Base-by-base conservation (phyloP, 1,140 invertebrate genomes). In the Drosophila sulfurigaster region DNA sequence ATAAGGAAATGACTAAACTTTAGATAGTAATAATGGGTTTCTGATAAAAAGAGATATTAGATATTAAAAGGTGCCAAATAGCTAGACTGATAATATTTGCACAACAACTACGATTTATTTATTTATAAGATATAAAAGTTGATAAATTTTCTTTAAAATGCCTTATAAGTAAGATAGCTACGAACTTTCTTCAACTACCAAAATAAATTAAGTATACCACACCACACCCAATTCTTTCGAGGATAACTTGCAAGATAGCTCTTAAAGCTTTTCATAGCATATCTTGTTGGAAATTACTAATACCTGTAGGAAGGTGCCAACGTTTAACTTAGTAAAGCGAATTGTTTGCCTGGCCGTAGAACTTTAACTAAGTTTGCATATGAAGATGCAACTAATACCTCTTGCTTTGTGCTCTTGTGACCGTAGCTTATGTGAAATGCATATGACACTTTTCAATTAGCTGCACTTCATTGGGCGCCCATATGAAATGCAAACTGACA, bases 391-490 rank as follows among this genome's bases (percentile, higher is more conserved):
- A 59, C 15, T 25, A 38, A 57, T 41, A 32, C 45, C 54, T 58
- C 49, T 28, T 13, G 15, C 7, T 56, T 10, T 6, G 30, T 20
- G 13, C 13, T 38, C 11, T 4, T n/a, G 25, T 11, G 45, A 1
- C 20, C 3, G 25, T 30, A 38, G 8, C 10, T 11, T 35, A 58
- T 49, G 25, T 67, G 15, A 15, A 54, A 59, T 58, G 49, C 49
- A 67, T 52, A 62, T 69, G 68, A 25, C 45, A 48, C 32, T 58
- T 45, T 32, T 57, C 43, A 69, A 63, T 62, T 69, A 69, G 59
- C 65, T 75, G 72, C 72, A 75, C 72, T 75, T 75, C 25, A 75
- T 69, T 75, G 72, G 72, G 58, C 72, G 72, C 72, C 49, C 49
- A 59, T 72, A 66, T 66, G 69, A 66, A 65, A 72, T 59, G 5